Evolutionary conservation across 2,888 invertebrate species (phyloP).

Genomic region (Drosophila fulvimacula): DNA sequence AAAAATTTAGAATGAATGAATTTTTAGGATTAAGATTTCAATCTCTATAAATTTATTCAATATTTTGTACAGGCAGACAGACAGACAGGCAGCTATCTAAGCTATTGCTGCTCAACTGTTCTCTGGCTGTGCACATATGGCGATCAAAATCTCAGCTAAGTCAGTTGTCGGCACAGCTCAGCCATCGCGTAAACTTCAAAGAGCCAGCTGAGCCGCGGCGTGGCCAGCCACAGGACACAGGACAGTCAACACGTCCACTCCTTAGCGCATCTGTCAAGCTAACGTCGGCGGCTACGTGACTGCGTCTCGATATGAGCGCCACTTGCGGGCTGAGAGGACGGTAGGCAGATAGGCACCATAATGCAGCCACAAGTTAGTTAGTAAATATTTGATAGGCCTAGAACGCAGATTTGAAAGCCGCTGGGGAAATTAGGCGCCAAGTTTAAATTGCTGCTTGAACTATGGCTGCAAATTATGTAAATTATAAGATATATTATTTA

Average conservation of each 20-base stretch:
- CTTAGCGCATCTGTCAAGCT: conserved; percentile 31
- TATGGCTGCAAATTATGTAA: conserved; percentile 62
- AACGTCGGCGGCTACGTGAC: conserved; percentile 26
- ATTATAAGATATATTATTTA: conserved; percentile 65
- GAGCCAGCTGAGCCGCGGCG: not conserved
- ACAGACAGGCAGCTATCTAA: not conserved
- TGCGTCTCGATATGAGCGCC: conserved; percentile 22
- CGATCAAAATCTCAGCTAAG: conserved; percentile 18
- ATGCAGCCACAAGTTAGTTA: conserved; percentile 51
- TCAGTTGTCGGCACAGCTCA: conserved; percentile 11
- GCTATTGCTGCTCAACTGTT: not conserved
- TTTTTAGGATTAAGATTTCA: too few species aligned
- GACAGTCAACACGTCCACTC: conserved; percentile 30
- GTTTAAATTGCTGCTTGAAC: conserved; percentile 63
- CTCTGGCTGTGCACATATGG: not conserved
- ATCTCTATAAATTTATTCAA: not conserved
- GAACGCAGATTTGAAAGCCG: conserved; percentile 60
- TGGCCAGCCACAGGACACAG: conserved; percentile 4
- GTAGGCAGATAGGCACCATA: not conserved
- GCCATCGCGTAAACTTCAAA: conserved; percentile 16
- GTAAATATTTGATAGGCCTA: conserved; percentile 72
- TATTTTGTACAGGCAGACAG: not conserved
- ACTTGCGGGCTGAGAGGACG: not conserved
- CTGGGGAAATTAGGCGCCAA: conserved; percentile 70
- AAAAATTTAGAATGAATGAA: too few species aligned